Evolutionary conservation across 2,113 vertebrate genomes (phyloP), one percentile per base, ranked within the genome.

Genomic region (Anser brachyrhynchus): DNA sequence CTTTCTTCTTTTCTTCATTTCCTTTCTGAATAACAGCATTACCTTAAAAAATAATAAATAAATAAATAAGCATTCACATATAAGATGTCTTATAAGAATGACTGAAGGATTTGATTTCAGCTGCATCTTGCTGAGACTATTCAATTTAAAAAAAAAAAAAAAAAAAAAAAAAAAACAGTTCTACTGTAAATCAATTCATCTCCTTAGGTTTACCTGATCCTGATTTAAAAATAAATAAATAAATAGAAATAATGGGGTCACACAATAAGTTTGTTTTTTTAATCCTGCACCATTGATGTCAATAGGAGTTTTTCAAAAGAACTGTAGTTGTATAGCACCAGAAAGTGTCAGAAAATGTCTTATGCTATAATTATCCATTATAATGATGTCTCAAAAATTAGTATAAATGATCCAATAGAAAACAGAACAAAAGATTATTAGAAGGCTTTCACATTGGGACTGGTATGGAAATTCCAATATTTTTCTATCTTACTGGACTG

Each of bases 31-130:
- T 61, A 41, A 20, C 26, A 58, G 41, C 31, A 46, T 41, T n/a
- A 75, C 20, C 43, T 82, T 74, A n/a, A 73, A 73, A 92, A 71
- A 62, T n/a, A 29, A 37, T 31, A 18, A 37, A 17, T 44, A 5
- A 54, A 64, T 10, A 29, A 18, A 41, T 41, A 11, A 7, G 13
- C 8, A 74, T 41, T 93, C 0, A 0, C 1, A 23, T 21, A 15
- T 3, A 71, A 85, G 28, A 52, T 57, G 8, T 44, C 26, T 67
- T 21, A 33, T 21, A 35, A 84, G 77, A 86, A 21, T 20, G 26
- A 10, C 4, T 21, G 20, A 72, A 91, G 65, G 18, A 14, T 19
- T 31, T 35, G 15, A 69, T 82, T 79, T 82, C 75, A 69, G 4
- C 31, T 57, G 11, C 10, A 41, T 64, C 43, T 17, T 25, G 39